These are phyloP conservation scores for Pterois miles DNA, from an alignment of 2,797 vertebrate genomes.

Conservation along the genomic window DNA sequence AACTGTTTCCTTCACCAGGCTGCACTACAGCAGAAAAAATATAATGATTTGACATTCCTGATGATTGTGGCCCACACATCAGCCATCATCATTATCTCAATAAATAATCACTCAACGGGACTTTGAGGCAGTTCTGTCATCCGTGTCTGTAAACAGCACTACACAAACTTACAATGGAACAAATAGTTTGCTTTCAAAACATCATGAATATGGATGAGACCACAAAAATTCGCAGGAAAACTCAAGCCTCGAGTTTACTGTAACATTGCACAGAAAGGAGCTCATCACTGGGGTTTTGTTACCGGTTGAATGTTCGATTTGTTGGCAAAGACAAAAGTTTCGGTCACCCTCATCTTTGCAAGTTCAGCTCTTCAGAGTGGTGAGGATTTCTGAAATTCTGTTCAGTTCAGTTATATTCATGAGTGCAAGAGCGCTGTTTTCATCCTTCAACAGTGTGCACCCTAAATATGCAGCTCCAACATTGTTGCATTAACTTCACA, in stretches of 20 bases:
- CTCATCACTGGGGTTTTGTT: background rate
- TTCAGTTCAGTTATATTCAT: background rate
- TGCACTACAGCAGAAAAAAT: background rate
- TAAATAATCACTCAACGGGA: background rate
- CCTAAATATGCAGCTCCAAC: background rate
- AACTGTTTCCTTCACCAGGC: background rate
- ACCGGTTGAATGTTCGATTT: background rate
- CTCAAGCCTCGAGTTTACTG: background rate
- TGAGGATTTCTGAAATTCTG: background rate
- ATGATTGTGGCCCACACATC: background rate
- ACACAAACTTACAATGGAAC: background rate
- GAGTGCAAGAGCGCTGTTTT: background rate
- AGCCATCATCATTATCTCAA: background rate
- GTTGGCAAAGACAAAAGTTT: background rate
- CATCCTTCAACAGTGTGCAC: background rate
- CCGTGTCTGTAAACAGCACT: background rate
- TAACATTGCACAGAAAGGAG: background rate
- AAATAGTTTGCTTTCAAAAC: conserved; percentile 6
- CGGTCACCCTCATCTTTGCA: background rate
- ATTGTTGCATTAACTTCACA: background rate
- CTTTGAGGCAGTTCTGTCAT: background rate
- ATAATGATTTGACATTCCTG: background rate
- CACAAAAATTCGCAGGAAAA: background rate
- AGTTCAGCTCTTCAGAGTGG: background rate
- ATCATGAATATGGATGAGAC: conserved; percentile 23